Percentiles rank a stretch among this genome's conserved stretches.
phyloP scores from a whole-genome alignment of 2,888 invertebrate genomes.

The Polydrusus cervinus region DNA sequence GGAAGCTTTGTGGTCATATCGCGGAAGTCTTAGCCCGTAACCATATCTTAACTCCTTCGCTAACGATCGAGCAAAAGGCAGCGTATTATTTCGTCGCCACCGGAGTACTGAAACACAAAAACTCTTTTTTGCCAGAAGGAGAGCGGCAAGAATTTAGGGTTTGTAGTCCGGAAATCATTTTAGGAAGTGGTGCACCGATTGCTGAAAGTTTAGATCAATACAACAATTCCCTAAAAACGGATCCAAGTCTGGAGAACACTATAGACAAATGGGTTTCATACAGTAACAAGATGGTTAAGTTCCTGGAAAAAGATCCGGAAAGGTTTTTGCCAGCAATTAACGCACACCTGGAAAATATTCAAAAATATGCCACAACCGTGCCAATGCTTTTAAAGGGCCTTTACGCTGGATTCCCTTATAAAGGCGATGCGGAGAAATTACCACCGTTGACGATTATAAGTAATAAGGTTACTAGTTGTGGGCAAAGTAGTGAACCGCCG shows the following conservation, averaged over 20 bases:
- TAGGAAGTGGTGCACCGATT: background rate
- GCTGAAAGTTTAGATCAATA: background rate
- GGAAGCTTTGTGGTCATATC: slow-evolving; percentile 41
- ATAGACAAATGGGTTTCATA: slow-evolving; percentile 47
- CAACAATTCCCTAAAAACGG: background rate
- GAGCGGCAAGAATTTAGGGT: slow-evolving; percentile 24
- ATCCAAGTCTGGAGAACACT: slow-evolving; percentile 22
- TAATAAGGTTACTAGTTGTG: background rate
- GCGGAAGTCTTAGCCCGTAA: slow-evolving; percentile 28
- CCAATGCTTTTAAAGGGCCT: slow-evolving; percentile 43
- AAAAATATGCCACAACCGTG: slow-evolving; percentile 39
- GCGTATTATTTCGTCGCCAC: slow-evolving; percentile 41
- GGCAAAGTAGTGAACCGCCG: background rate
- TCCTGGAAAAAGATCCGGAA: slow-evolving; percentile 45
- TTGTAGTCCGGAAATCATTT: slow-evolving; percentile 29
- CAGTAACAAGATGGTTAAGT: slow-evolving; percentile 38
- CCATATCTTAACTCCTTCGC: slow-evolving; percentile 28
- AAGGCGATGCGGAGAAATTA: slow-evolving; percentile 25
- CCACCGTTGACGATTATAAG: slow-evolving; percentile 42
- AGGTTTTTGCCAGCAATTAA: slow-evolving; percentile 45
- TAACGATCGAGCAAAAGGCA: slow-evolving; percentile 39
- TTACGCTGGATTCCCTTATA: slow-evolving; percentile 48
- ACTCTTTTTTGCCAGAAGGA: slow-evolving; percentile 34
- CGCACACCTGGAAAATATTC: slow-evolving; percentile 39
- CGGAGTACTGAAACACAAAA: slow-evolving; percentile 32